Evolutionary conservation across 1,140 invertebrate species (phyloP).

Genomic region (Drosophila trapezifrons): DNA sequence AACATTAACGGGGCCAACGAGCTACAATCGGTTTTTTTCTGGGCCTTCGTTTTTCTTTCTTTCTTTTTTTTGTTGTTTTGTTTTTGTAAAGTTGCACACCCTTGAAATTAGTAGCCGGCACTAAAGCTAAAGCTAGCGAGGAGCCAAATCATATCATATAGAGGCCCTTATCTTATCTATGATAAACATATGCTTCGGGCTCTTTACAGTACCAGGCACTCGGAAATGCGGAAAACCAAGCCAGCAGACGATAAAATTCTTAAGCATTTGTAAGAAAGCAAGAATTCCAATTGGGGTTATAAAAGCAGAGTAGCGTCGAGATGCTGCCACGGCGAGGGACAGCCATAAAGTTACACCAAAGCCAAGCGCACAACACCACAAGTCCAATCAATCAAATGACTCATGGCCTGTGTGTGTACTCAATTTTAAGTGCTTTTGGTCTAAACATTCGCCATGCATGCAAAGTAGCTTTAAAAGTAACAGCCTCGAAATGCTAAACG

Average conservation of each 20-base stretch:
- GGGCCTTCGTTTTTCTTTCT: slow-evolving; percentile 15
- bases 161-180: slow-evolving; percentile 51
- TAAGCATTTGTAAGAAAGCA: slow-evolving; percentile 18
- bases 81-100: slow-evolving; percentile 38
- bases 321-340: slow-evolving; percentile 1
- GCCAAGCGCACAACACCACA: not conserved
- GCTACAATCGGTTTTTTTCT: slow-evolving; percentile 35
- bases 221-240: slow-evolving; percentile 38
- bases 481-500: slow-evolving; percentile 18
- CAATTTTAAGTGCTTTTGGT: slow-evolving; percentile 18
- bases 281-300: slow-evolving; percentile 14
- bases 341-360: slow-evolving; percentile 1
- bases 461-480: slow-evolving; percentile 8
- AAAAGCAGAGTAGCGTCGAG: not conserved
- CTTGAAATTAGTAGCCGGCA: slow-evolving; percentile 42
- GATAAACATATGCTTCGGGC: slow-evolving; percentile 42
- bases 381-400: slow-evolving; percentile 15
- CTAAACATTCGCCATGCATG: slow-evolving; percentile 19
- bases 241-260: slow-evolving; percentile 40
- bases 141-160: slow-evolving; percentile 42
- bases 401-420: slow-evolving; percentile 17
- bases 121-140: slow-evolving; percentile 23
- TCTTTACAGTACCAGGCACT: not conserved
- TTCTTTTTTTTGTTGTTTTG: not conserved
- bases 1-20: slow-evolving; percentile 52